Evolutionary conservation across 2,888 invertebrate species (phyloP), one percentile per base, ranked within the genome.

Genomic region (Heliothis peltigera): DNA sequence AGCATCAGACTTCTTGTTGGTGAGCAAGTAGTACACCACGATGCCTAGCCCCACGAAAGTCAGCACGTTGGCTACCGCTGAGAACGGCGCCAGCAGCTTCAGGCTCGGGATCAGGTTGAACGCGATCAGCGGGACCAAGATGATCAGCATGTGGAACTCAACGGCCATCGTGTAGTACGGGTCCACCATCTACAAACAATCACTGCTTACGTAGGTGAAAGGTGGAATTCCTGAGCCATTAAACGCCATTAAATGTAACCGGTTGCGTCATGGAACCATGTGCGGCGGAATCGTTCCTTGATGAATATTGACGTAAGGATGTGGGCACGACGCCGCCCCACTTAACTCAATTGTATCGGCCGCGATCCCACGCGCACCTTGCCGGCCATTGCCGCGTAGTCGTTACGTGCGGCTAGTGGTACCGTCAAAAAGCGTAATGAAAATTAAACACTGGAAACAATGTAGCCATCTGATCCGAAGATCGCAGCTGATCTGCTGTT

Each of bases 21-120:
- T 91, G 54, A 75, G 58, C 97, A 94, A 43, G 83, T 96, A 97
- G 86, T 97, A 97, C 66, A 98, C 93, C 55, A 98, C 96, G 80
- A 98, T 96, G 39, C 96, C 96, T 51, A 98, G 95, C 4, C 98
- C 98, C 15, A 96, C 90, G 56, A 97, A 95, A 15, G 98, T 98
- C 43, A 98, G 95, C 28, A 96, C 84, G 89, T 98, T 98, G 17
- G 98, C 98, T 18, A 97, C 85, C 49, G 97, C 96, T 0, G 98
- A 98, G 86, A 98, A 97, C 0, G 98, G 98, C 0, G 98, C 98
- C 77, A 99, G 90, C 32, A 97, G 88, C 88, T 98, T 98, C 63
- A 98, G 94, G 88, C 97, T 97, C 68, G 96, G 96, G 64, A 97
- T 96, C 87, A 96, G 96, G 89, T 97, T 97, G 78, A 97, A 96